A percentile compares a stretch with the other conserved stretches of the same genome.
These are phyloP conservation scores for Callopanchax toddi DNA, from an alignment of 2,113 vertebrate genomes.

Conservation along the genomic window DNA sequence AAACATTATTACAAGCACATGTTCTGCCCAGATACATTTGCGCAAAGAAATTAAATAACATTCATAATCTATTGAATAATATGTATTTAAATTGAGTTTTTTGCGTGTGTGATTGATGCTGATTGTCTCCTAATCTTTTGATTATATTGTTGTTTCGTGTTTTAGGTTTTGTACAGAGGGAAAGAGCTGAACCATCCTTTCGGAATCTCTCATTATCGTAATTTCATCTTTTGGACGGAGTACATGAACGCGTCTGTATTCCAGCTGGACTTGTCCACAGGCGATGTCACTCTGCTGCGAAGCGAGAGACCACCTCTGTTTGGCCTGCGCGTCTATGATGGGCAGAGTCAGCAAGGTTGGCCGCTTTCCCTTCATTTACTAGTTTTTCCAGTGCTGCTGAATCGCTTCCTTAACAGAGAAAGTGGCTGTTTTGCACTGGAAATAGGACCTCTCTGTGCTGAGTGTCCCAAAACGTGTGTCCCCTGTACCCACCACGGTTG, in stretches of 20 bases:
- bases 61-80: conserved; percentile 60
- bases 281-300: conserved; percentile 88
- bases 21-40: conserved; percentile 50
- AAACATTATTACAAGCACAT: conserved; percentile 64
- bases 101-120: conserved; percentile 38
- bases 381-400: conserved; percentile 21
- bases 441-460: conserved; percentile 17
- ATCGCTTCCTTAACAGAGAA: conserved; percentile 25
- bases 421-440: conserved; percentile 27
- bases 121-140: conserved; percentile 34
- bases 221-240: conserved; percentile 97
- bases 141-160: conserved; percentile 28
- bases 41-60: conserved; percentile 58
- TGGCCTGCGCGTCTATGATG: conserved; percentile 93
- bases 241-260: conserved; percentile 99
- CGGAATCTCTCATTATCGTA: conserved; percentile 91
- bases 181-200: conserved; percentile 98
- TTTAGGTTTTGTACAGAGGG: conserved; percentile 93
- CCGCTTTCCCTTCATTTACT: conserved; percentile 29
- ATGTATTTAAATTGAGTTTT: conserved; percentile 41
- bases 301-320: conserved; percentile 94
- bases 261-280: conserved; percentile 89
- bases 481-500: conserved; percentile 4
- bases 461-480: conserved; percentile 17
- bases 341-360: conserved; percentile 94